Conservation (phyloP, 2,113 vertebrate genomes). For the Tyto alba region DNA sequence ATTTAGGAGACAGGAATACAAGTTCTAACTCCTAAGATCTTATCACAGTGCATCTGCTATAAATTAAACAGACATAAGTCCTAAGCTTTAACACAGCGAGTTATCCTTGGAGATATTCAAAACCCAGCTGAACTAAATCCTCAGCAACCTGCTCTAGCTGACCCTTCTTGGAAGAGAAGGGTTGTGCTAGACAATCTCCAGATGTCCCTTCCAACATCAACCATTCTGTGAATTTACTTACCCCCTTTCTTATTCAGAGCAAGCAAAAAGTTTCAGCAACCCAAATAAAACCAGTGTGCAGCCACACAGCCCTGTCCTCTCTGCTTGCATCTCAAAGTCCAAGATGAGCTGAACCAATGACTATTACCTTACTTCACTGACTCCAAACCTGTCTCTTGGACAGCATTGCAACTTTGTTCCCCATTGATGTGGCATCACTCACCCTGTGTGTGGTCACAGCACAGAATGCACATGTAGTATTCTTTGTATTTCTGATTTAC, state of each 20-base stretch:
- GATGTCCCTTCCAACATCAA: neutral
- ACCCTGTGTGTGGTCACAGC: neutral
- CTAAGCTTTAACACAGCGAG: neutral
- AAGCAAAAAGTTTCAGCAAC: neutral
- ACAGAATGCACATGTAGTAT: neutral
- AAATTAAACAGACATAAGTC: neutral
- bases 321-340: neutral
- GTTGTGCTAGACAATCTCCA: neutral
- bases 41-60: neutral
- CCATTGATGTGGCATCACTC: neutral
- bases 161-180: neutral
- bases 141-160: neutral
- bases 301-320: neutral
- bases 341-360: neutral
- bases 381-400: neutral
- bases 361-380: neutral
- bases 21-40: neutral
- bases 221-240: neutral
- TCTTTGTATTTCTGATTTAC: neutral
- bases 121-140: neutral
- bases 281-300: neutral
- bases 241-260: neutral
- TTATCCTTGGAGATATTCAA: neutral
- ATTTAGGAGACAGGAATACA: neutral
- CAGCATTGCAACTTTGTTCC: neutral